Percentiles rank a stretch among this genome's conserved stretches.
Evolutionary conservation across 2,113 vertebrate species (phyloP).

Genomic region (Ammospiza caudacuta): DNA sequence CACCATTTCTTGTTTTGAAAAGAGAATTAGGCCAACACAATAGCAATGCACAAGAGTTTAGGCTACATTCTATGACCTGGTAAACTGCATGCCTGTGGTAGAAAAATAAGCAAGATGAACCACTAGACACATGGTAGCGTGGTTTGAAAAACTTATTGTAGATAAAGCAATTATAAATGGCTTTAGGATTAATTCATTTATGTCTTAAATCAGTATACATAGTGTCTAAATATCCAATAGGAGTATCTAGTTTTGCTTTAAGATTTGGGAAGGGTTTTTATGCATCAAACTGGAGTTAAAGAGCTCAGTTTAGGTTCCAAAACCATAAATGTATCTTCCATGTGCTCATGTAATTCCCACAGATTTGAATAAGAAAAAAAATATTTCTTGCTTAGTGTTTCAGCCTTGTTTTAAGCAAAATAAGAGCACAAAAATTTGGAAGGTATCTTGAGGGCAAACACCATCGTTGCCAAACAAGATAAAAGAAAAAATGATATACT

Average conservation of each 20-base stretch:
- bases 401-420: neutral
- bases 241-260: neutral
- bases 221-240: neutral
- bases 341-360: neutral
- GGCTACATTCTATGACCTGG: neutral
- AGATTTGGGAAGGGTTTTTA: neutral
- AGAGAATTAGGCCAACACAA: neutral
- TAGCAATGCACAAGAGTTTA: neutral
- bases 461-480: neutral
- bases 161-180: neutral
- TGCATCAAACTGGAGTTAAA: neutral
- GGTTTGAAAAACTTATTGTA: neutral
- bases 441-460: neutral
- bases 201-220: neutral
- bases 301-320: neutral
- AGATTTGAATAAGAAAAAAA: neutral
- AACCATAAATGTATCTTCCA: neutral
- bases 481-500: neutral
- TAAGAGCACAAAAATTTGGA: neutral
- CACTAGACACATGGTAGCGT: neutral
- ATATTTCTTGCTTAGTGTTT: neutral
- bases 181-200: neutral
- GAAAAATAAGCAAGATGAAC: neutral
- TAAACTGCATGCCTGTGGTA: neutral
- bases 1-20: neutral